Evolutionary conservation across 2,113 vertebrate species (phyloP), one percentile per base, ranked within the genome.

Genomic region (Coptodon rendalli): DNA sequence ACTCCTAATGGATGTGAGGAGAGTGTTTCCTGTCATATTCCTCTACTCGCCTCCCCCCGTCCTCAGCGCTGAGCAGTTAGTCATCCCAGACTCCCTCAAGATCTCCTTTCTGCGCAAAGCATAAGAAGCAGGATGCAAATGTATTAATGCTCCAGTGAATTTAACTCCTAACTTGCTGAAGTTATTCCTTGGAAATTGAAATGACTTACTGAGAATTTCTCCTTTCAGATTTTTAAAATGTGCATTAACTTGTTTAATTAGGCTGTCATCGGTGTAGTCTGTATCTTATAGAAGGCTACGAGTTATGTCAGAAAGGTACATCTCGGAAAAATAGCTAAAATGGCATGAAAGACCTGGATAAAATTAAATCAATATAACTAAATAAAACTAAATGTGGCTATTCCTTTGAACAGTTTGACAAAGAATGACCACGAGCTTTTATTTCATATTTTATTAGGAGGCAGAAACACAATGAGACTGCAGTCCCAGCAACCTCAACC

Each of bases 21-120:
- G 84, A 53, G 92, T 95, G 80, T 96, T 96, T 90, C 96, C 97
- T 0, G 96, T 97, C 91, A 96, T 95, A 2, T 96, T 97, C 92
- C 96, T 94, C 31, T 91, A 86, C 89, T 53, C 11, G 68, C 93
- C 94, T 22, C 86, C 87, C 0, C 3, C 93, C 5, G 16, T 10
- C 0, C 59, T 96, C 83, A 94, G 43, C 5, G 87, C 92, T 1
- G 92, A 96, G 16, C 93, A 95, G 89, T 86, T 97, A 40, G 40
- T 61, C 85, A 95, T 96, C 93, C 97, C 97, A 6, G 96, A 96
- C 14, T 66, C 88, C 79, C 95, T 97, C 3, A 93, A 89, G 86
- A 91, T 97, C 87, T 45, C 93, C 31, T 96, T 97, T 88, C 94
- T 97, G 3, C 94, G 93, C 86, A 95, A 85, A 86, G 89, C 84